These are phyloP conservation scores for Reinhardtius hippoglossoides DNA, from an alignment of 2,113 vertebrate genomes.

Conservation along the genomic window DNA sequence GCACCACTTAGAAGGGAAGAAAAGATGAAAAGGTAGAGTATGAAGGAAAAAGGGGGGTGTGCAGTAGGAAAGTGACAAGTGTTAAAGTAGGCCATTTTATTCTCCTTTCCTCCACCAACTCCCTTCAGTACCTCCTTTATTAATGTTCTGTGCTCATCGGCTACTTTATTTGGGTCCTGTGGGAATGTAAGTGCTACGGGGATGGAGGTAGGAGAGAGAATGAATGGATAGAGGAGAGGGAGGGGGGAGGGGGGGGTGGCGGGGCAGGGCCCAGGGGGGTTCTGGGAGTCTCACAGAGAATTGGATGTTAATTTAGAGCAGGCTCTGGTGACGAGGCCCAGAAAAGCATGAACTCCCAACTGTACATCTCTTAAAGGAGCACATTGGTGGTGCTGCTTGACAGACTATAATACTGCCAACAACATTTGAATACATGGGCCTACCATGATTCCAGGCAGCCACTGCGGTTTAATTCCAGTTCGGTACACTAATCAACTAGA, in stretches of 20 bases:
- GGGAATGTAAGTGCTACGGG: slow-evolving; percentile 33
- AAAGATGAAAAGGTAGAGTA: slow-evolving; percentile 49
- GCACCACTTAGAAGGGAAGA: slow-evolving; percentile 55
- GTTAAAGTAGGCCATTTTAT: slow-evolving; percentile 66
- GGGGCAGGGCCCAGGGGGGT: slow-evolving; percentile 54
- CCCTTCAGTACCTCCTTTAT: slow-evolving; percentile 67
- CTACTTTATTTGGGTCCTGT: slow-evolving; percentile 60
- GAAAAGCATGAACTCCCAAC: slow-evolving; percentile 55
- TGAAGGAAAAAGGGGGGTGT: neutral
- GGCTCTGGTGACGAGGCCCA: slow-evolving; percentile 71
- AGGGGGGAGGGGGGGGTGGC: neutral
- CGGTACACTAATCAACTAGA: neutral
- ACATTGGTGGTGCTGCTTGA: neutral
- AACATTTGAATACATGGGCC: too few relatives aligned
- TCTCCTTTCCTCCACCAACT: slow-evolving; percentile 42
- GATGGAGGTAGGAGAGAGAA: slow-evolving; percentile 33
- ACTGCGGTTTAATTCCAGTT: neutral
- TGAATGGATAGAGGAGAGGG: neutral
- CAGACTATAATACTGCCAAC: neutral
- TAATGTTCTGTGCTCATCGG: slow-evolving; percentile 69
- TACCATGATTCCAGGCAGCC: too few relatives aligned
- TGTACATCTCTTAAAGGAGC: slow-evolving; percentile 19
- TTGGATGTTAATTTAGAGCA: slow-evolving; percentile 76
- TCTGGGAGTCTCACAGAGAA: slow-evolving; percentile 57
- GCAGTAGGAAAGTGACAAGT: slow-evolving; percentile 62